Evolutionary conservation across 2,113 vertebrate genomes (phyloP).

Genomic region (Eptesicus fuscus): DNA sequence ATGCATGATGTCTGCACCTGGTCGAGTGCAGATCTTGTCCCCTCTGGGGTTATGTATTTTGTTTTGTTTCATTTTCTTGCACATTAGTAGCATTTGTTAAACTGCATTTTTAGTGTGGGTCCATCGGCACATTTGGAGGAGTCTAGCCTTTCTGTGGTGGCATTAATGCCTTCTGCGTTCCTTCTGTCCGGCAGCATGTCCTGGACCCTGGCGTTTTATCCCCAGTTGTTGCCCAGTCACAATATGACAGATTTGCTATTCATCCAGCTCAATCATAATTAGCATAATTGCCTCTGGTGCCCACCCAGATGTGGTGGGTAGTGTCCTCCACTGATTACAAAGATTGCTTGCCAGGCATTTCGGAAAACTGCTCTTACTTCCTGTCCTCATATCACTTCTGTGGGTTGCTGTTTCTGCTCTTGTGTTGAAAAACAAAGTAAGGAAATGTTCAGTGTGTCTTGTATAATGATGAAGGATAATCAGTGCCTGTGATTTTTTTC

Average conservation of each 20-base stretch:
- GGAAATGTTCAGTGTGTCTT: constrained; percentile 61
- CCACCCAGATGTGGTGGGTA: constrained; percentile 65
- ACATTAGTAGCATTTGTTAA: background rate
- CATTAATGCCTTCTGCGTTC: background rate
- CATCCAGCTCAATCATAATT: constrained; percentile 74
- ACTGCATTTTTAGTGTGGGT: background rate
- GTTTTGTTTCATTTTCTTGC: background rate
- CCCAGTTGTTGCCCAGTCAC: constrained; percentile 68
- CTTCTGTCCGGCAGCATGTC: background rate
- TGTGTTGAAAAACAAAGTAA: constrained; percentile 61
- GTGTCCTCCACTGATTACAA: constrained; percentile 61
- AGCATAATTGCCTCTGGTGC: constrained; percentile 67
- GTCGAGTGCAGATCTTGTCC: background rate
- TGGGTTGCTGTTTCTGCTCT: constrained; percentile 68
- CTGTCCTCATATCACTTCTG: constrained; percentile 63
- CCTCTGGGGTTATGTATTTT: background rate
- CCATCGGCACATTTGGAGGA: background rate
- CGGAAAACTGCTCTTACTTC: constrained; percentile 30
- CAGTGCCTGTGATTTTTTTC: constrained; percentile 38
- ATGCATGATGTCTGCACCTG: rapidly evolving
- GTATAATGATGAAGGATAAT: constrained; percentile 50
- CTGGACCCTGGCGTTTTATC: background rate
- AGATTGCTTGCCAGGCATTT: constrained; percentile 48
- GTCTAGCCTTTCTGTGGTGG: background rate
- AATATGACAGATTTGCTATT: constrained; percentile 74